Evolutionary conservation across 2,113 vertebrate species (phyloP).

Genomic region (Anarhynchus alexandrinus): DNA sequence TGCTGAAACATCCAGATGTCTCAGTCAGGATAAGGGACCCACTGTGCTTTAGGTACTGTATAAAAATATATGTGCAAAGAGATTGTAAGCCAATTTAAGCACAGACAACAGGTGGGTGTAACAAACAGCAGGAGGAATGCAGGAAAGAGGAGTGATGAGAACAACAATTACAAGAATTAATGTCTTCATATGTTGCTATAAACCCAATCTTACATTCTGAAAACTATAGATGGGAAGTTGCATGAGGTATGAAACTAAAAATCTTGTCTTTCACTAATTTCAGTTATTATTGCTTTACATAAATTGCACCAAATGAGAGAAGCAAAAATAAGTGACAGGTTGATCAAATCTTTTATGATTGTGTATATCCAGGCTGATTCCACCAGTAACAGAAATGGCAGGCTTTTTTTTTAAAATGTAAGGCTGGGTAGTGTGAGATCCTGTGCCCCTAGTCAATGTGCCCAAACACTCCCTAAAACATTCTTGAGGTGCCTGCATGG

Average conservation of each 20-base stretch:
- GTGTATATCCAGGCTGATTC: neutral
- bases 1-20: neutral
- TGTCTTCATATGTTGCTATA: neutral
- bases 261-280: neutral
- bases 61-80: neutral
- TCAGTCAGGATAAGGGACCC: neutral
- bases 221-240: neutral
- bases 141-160: neutral
- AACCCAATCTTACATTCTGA: neutral
- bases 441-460: neutral
- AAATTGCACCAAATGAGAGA: neutral
- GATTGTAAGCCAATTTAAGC: neutral
- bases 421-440: neutral
- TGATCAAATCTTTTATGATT: neutral
- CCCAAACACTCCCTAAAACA: neutral
- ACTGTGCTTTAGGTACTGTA: neutral
- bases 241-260: neutral
- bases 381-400: neutral
- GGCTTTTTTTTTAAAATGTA: neutral
- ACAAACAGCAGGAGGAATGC: neutral
- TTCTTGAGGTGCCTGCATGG: neutral
- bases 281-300: neutral
- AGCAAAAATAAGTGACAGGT: neutral
- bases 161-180: neutral
- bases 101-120: neutral